Evolutionary conservation across 1,140 invertebrate species (phyloP).

Genomic region (Drosophila tristis): DNA sequence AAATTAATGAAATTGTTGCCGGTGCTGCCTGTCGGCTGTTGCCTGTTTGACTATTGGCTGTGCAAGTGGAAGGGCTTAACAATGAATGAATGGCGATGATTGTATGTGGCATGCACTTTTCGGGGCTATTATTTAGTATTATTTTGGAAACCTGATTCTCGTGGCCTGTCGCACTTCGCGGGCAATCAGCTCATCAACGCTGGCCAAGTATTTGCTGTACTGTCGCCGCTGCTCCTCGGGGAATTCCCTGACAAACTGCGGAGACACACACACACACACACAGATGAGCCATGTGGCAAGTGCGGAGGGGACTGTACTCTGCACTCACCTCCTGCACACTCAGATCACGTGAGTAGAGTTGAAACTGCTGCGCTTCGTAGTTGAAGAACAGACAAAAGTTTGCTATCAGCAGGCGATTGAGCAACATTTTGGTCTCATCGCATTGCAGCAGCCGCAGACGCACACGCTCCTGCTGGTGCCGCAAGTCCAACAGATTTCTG

Average conservation of each 20-base stretch:
- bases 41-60: slow-evolving; percentile 4
- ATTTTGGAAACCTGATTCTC: slow-evolving; percentile 69
- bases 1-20: slow-evolving; percentile 65
- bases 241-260: slow-evolving; percentile 72
- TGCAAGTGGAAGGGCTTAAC: slow-evolving; percentile 28
- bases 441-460: slow-evolving; percentile 83
- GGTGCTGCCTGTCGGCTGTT: slow-evolving; percentile 21
- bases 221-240: slow-evolving; percentile 69
- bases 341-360: slow-evolving; percentile 64
- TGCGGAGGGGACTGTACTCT: too few relatives aligned
- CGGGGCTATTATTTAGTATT: neutral
- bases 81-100: slow-evolving; percentile 5
- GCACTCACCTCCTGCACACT: slow-evolving; percentile 69
- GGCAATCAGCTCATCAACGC: slow-evolving; percentile 69
- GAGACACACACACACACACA: slow-evolving; percentile 8
- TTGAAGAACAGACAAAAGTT: slow-evolving; percentile 87
- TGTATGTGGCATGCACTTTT: neutral
- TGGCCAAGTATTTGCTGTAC: slow-evolving; percentile 68
- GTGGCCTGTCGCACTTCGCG: slow-evolving; percentile 71
- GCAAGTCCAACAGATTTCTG: slow-evolving; percentile 86
- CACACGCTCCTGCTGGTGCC: slow-evolving; percentile 85
- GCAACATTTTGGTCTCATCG: slow-evolving; percentile 85
- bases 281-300: neutral
- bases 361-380: slow-evolving; percentile 70
- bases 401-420: slow-evolving; percentile 87